Percentiles rank a stretch among this genome's conserved stretches.
phyloP scores from a whole-genome alignment of 2,797 vertebrate species.

The Crenuchus spilurus region DNA sequence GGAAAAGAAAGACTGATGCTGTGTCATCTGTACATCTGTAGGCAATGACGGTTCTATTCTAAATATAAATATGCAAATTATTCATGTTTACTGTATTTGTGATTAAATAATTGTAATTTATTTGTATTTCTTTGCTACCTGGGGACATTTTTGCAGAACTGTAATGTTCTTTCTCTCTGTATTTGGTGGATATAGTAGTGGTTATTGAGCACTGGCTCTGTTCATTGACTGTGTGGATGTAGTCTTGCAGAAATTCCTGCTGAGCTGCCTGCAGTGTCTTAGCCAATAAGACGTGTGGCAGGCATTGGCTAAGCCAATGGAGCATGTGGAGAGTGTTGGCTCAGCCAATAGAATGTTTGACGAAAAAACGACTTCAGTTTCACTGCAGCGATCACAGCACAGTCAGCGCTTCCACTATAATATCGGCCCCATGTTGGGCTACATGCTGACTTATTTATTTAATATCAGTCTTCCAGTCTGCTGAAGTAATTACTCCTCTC shows the following conservation, averaged over 20 bases:
- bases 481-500: constrained; percentile 62
- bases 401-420: constrained; percentile 45
- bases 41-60: no score
- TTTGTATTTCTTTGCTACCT: no score
- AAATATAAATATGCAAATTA: no score
- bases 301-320: constrained; percentile 16
- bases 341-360: constrained; percentile 22
- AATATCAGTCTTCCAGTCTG: constrained; percentile 57
- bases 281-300: constrained; percentile 5
- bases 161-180: not conserved
- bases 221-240: constrained; percentile 58
- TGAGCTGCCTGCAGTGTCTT: constrained; percentile 44
- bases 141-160: not conserved
- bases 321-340: constrained; percentile 47
- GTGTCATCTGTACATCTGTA: no score
- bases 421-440: constrained; percentile 40
- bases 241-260: constrained; percentile 56
- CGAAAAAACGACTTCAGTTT: constrained; percentile 59
- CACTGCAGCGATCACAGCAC: constrained; percentile 59
- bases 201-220: constrained; percentile 27
- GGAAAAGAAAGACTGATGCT: no score
- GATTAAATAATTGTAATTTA: no score
- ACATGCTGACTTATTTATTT: constrained; percentile 61
- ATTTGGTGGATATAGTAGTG: not conserved
- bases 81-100: no score